These are phyloP conservation scores for Semotilus atromaculatus DNA, from an alignment of 2,797 vertebrate genomes.

Conservation along the genomic window DNA sequence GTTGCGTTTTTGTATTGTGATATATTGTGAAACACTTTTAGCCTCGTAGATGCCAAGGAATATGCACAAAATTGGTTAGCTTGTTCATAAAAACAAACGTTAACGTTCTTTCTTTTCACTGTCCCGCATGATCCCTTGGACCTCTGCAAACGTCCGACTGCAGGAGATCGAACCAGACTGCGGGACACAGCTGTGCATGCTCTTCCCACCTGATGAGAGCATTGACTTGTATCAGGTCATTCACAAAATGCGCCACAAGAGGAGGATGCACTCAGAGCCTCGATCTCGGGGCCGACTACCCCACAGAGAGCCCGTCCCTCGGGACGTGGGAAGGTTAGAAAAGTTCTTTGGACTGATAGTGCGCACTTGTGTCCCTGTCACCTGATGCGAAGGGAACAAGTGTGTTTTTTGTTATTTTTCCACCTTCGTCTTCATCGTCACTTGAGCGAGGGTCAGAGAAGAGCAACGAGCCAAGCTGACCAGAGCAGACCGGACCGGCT, in stretches of 20 bases:
- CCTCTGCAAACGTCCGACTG: neutral
- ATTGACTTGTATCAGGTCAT: conserved; percentile 98
- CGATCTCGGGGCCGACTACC: conserved; percentile 93
- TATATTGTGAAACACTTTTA: too few species aligned
- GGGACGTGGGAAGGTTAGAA: conserved; percentile 99
- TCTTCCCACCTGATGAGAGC: conserved; percentile 96
- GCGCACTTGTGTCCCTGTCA: conserved; percentile 88
- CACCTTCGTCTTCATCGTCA: conserved; percentile 65
- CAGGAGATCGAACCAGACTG: conserved; percentile 96
- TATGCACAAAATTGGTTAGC: neutral
- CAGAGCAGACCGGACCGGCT: conserved; percentile 67
- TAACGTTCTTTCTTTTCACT: conserved; percentile 11
- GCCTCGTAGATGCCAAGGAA: too few species aligned
- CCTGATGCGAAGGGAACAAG: conserved; percentile 78
- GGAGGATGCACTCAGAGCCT: conserved; percentile 92
- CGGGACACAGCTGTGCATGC: conserved; percentile 93
- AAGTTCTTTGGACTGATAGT: conserved; percentile 95
- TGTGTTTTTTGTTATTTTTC: conserved; percentile 33
- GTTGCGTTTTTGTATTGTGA: too few species aligned
- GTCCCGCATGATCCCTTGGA: neutral
- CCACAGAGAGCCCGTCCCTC: conserved; percentile 86
- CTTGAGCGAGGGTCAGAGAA: conserved; percentile 56
- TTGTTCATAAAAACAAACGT: neutral
- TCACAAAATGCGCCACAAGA: conserved; percentile 96
- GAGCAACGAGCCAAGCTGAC: conserved; percentile 49